Evolutionary conservation across 2,888 invertebrate genomes (phyloP).

Genomic region (Cecidostiba fungosa): DNA sequence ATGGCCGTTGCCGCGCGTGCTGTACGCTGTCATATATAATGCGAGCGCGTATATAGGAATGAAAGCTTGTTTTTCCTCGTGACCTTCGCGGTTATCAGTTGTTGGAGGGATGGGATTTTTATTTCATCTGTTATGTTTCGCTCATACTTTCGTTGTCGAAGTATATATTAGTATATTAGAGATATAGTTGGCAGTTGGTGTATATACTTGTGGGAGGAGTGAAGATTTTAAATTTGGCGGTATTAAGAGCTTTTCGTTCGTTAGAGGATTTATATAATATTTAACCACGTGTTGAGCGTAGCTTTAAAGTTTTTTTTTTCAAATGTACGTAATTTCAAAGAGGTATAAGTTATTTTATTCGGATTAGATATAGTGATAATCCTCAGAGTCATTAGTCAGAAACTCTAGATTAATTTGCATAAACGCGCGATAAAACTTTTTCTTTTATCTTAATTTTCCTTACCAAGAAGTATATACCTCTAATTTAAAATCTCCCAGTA

Average conservation of each 20-base stretch:
- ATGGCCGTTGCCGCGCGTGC: conserved; percentile 67
- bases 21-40: neutral
- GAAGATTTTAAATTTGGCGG: neutral
- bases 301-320: neutral
- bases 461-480: neutral
- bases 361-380: neutral
- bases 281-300: neutral
- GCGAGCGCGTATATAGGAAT: neutral
- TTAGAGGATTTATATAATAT: neutral
- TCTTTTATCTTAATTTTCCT: neutral
- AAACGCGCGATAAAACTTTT: neutral
- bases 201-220: too few relatives aligned
- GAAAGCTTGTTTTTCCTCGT: neutral
- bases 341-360: neutral
- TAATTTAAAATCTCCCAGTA: neutral
- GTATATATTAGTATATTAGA: too few relatives aligned
- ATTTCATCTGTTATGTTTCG: neutral
- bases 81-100: too few relatives aligned
- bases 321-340: too few relatives aligned
- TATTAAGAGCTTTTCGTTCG: too few relatives aligned
- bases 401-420: neutral
- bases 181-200: too few relatives aligned
- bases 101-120: neutral
- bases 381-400: neutral
- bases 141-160: too few relatives aligned